These are phyloP conservation scores for cat (Felis catus) DNA, from an alignment of 2,113 vertebrate species.

Conservation along the genomic window DNA sequence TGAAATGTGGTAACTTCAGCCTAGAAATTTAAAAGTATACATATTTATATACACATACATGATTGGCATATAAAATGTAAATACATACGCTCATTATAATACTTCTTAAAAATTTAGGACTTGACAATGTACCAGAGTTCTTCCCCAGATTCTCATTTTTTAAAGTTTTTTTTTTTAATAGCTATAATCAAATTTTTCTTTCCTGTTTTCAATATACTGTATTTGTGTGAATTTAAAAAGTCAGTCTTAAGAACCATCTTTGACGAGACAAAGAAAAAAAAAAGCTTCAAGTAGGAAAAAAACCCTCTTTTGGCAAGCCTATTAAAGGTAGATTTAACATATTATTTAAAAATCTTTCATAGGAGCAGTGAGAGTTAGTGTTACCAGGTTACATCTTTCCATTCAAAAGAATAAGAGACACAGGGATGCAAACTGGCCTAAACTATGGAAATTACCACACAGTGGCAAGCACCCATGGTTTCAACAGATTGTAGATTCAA, in stretches of 20 bases:
- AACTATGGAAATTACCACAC: background rate
- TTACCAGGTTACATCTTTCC: background rate
- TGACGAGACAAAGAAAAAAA: background rate
- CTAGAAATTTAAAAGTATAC: conserved; percentile 24
- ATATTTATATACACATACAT: background rate
- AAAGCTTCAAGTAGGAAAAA: background rate
- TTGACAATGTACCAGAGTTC: background rate
- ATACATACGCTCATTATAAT: conserved; percentile 25
- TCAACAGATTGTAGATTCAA: background rate
- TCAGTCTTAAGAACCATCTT: background rate
- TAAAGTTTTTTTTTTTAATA: background rate
- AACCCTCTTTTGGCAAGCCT: background rate
- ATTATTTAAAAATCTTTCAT: background rate
- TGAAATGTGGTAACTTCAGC: conserved; percentile 31
- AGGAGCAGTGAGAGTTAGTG: background rate
- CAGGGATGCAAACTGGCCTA: background rate
- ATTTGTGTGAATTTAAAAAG: background rate
- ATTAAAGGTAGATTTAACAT: background rate
- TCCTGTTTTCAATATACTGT: background rate
- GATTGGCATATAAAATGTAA: conserved; percentile 42
- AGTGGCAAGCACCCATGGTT: background rate
- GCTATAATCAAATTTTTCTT: conserved; percentile 14
- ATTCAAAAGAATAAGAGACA: background rate
- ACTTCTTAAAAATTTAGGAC: background rate
- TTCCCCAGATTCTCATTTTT: background rate